Conservation (phyloP, 2,888 invertebrate genomes). For the Arctia plantaginis region DNA sequence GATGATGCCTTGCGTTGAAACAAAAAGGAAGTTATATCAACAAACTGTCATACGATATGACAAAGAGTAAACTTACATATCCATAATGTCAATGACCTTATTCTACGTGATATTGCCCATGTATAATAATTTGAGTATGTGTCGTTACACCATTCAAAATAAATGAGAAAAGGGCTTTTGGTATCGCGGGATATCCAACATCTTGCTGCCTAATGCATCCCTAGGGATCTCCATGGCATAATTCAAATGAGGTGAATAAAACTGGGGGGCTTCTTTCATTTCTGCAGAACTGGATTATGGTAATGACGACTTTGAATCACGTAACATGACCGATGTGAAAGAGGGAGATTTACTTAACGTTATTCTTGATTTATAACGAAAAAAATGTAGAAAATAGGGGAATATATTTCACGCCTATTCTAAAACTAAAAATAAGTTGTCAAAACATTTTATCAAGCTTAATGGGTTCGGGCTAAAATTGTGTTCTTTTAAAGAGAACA, state of each 20-base stretch:
- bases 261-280: conserved; percentile 65
- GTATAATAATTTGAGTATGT: background rate
- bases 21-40: background rate
- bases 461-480: conserved; percentile 33
- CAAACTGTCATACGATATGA: background rate
- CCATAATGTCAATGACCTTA: background rate
- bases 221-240: conserved; percentile 59
- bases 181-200: conserved; percentile 10
- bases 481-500: conserved; percentile 37
- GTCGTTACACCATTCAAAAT: conserved; percentile 7
- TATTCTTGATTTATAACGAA: conserved; percentile 55
- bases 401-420: conserved; percentile 14
- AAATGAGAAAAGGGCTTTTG: conserved; percentile 20
- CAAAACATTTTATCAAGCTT: conserved; percentile 30
- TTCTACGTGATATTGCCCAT: background rate
- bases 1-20: background rate
- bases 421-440: conserved; percentile 38
- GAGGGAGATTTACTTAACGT: conserved; percentile 49
- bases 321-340: conserved; percentile 53
- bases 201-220: conserved; percentile 57
- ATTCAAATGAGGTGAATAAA: conserved; percentile 68
- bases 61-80: background rate
- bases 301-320: conserved; percentile 65
- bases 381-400: conserved; percentile 27
- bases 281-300: conserved; percentile 70